Evolutionary conservation across 2,888 invertebrate genomes (phyloP).

Genomic region (Laspeyria flexula): DNA sequence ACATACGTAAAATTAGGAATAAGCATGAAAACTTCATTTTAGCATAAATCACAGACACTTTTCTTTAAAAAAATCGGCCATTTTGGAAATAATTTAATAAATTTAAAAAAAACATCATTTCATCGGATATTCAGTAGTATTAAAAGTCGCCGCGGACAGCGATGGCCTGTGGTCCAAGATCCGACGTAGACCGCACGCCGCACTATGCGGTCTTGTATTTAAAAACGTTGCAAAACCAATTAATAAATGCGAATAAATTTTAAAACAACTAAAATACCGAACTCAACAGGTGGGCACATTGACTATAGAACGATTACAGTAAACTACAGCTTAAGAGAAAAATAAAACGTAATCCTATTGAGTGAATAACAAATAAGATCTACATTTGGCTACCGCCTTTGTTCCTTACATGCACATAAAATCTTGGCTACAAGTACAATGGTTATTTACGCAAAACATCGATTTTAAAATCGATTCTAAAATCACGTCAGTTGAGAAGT

Average conservation of each 20-base stretch:
- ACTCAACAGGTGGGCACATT: conserved; percentile 78
- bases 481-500: conserved; percentile 39
- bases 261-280: conserved; percentile 59
- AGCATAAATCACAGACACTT: conserved; percentile 85
- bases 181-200: neutral
- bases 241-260: conserved; percentile 42
- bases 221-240: conserved; percentile 30
- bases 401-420: conserved; percentile 31
- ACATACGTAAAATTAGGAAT: conserved; percentile 73
- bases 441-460: conserved; percentile 21
- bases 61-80: conserved; percentile 69
- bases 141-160: neutral
- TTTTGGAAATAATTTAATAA: conserved; percentile 47
- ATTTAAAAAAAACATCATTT: neutral
- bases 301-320: conserved; percentile 71
- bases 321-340: conserved; percentile 57
- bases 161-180: neutral
- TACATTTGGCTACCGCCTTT: conserved; percentile 50
- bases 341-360: conserved; percentile 51
- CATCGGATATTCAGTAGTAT: neutral
- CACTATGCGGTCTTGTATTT: conserved; percentile 3
- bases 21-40: conserved; percentile 78
- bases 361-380: conserved; percentile 49
- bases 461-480: conserved; percentile 15
- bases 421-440: conserved; percentile 33